Evolutionary conservation across 2,113 vertebrate genomes (phyloP).

Genomic region (Melanerpes formicivorus): DNA sequence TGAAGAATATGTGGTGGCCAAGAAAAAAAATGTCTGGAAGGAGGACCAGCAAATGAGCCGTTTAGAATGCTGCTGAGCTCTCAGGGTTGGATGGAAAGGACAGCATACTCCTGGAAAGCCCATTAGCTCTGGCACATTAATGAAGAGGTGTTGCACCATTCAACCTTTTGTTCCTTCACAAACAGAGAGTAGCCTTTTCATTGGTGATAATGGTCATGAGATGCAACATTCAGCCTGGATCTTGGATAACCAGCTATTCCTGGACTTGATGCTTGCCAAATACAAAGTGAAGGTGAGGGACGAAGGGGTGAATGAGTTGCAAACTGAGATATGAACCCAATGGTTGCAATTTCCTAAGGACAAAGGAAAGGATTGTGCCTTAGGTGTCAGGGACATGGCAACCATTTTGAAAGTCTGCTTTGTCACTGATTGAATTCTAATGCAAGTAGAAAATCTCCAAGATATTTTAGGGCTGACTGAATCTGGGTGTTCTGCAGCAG

Average conservation of each 20-base stretch:
- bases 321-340: background rate
- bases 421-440: background rate
- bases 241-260: background rate
- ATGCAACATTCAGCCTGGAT: background rate
- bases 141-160: background rate
- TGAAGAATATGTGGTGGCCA: background rate
- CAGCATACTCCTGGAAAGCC: too few species aligned
- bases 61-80: background rate
- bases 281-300: background rate
- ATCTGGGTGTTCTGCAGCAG: background rate
- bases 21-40: background rate
- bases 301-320: background rate
- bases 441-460: background rate
- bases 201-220: too few species aligned
- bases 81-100: background rate
- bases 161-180: background rate
- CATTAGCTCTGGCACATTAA: background rate
- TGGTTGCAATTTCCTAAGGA: background rate
- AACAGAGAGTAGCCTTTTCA: too few species aligned
- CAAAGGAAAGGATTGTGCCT: background rate
- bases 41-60: background rate
- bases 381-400: background rate
- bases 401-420: background rate
- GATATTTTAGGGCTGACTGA: background rate
- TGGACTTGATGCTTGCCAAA: background rate